Conservation (phyloP, 2,888 invertebrate genomes). For the Conchocele bisecta region DNA sequence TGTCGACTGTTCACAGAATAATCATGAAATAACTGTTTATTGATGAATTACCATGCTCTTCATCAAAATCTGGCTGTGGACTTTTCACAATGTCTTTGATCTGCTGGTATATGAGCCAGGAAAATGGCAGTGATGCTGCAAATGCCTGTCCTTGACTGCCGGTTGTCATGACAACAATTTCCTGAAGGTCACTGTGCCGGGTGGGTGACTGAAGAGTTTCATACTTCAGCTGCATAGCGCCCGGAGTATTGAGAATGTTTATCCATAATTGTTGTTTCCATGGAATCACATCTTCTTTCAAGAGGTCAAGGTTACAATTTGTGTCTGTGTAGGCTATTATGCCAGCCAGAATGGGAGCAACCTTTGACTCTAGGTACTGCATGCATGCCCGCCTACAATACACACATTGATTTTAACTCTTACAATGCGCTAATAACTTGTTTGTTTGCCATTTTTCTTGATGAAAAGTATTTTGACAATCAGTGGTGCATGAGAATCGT, state of each 20-base stretch:
- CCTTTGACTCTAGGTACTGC: conserved; percentile 70
- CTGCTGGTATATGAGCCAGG: conserved; percentile 68
- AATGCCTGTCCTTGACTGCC: conserved; percentile 62
- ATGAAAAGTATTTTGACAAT: too few relatives aligned
- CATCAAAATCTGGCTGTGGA: conserved; percentile 9
- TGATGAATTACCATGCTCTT: conserved; percentile 17
- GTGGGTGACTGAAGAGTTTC: conserved; percentile 45
- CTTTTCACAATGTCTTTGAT: conserved; percentile 49
- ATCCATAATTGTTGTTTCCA: conserved; percentile 74
- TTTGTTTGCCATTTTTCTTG: too few relatives aligned
- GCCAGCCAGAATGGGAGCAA: conserved; percentile 74
- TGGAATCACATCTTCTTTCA: conserved; percentile 25
- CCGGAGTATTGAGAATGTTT: conserved; percentile 57
- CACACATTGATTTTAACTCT: too few relatives aligned
- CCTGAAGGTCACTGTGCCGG: conserved; percentile 61
- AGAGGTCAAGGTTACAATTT: conserved; percentile 73
- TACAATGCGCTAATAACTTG: too few relatives aligned
- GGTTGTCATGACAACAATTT: conserved; percentile 66
- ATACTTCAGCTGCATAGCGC: conserved; percentile 49
- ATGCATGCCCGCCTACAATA: conserved; percentile 67
- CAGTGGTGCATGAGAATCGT: too few relatives aligned
- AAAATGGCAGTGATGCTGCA: conserved; percentile 69
- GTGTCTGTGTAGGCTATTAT: conserved; percentile 75
- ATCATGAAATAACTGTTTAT: too few relatives aligned
- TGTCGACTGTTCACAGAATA: too few relatives aligned